Conservation (phyloP, 2,888 invertebrate genomes). For the Polyommatus icarus region DNA sequence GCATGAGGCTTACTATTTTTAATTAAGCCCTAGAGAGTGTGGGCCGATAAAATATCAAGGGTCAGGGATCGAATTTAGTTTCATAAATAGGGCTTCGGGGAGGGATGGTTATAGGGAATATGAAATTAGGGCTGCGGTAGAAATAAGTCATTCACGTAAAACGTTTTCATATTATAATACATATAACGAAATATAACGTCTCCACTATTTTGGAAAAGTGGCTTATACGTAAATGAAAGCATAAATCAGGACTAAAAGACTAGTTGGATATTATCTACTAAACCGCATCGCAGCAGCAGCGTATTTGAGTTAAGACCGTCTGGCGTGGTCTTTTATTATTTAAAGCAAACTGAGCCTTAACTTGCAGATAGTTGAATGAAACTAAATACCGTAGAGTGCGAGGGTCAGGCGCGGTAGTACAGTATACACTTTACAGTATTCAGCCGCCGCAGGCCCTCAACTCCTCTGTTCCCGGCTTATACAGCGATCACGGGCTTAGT, state of each 20-base stretch:
- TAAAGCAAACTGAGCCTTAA: slow-evolving; percentile 14
- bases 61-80: not conserved
- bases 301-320: slow-evolving; percentile 9
- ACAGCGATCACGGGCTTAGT: slow-evolving; percentile 65
- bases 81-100: not conserved
- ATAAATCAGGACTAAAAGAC: not conserved
- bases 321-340: slow-evolving; percentile 7
- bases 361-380: slow-evolving; percentile 52
- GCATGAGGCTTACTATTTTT: not conserved
- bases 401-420: slow-evolving; percentile 43
- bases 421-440: slow-evolving; percentile 44
- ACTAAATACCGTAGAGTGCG: slow-evolving; percentile 55
- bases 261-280: not conserved
- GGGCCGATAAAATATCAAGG: slow-evolving; percentile 5
- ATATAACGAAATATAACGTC: not conserved
- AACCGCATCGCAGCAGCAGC: not conserved
- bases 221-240: not conserved
- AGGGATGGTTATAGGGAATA: not conserved
- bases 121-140: not conserved
- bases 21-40: not conserved
- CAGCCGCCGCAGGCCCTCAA: slow-evolving; percentile 58
- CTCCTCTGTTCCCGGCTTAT: slow-evolving; percentile 62
- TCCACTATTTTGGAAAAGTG: not conserved
- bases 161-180: not conserved
- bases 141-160: not conserved